Evolutionary conservation across 2,888 invertebrate species (phyloP), one percentile per base, ranked within the genome.

Genomic region (Zaprionus bogoriensis): DNA sequence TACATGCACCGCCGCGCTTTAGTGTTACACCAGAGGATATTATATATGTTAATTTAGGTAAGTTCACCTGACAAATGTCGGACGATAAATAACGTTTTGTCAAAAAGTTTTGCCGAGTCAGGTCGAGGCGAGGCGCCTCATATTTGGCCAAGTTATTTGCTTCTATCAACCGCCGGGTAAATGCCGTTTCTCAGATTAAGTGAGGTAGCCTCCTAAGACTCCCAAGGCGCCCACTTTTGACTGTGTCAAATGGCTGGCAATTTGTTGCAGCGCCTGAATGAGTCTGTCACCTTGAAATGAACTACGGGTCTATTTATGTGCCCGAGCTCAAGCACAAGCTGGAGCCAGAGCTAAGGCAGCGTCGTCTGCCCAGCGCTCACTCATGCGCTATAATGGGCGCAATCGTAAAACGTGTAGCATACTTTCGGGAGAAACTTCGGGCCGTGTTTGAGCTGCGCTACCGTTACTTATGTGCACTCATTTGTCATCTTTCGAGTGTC

Each of bases 1-100:
- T 99, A 91, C 97, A 98, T 93, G 98, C 98, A 91, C 97, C 97
- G 90, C 98, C 98, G 87, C 95, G 96, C 92, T 98, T 98, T 93
- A 96, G 96, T 92, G 96, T 96, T 92, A 97, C 97, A 90, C 97
- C 98, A 89, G 97, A 97, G 92, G 97, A 97, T 92, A 96, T 97
- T 92, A 96, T 97, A 92, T 98, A 98, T 93, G 98, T 98, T 92
- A 98, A 97, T 93, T 94, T 97, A 92, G 94, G 94, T 93, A 86
- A 91, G 91, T 90, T 17, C 10, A 10, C 25, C 52, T 44, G 52
- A 58, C 41, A 58, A 52, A 67, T 55, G 41, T 5, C 10, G 32
- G n/a, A 36, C 17, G 54, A 73, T 60, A 62, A 59, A 79, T 79
- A 46, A 61, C 23, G 12, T 3, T 10, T 45, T 67, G 50, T 52